These are phyloP conservation scores for Pachyramphus minor DNA, from an alignment of 2,113 vertebrate genomes.

Conservation along the genomic window DNA sequence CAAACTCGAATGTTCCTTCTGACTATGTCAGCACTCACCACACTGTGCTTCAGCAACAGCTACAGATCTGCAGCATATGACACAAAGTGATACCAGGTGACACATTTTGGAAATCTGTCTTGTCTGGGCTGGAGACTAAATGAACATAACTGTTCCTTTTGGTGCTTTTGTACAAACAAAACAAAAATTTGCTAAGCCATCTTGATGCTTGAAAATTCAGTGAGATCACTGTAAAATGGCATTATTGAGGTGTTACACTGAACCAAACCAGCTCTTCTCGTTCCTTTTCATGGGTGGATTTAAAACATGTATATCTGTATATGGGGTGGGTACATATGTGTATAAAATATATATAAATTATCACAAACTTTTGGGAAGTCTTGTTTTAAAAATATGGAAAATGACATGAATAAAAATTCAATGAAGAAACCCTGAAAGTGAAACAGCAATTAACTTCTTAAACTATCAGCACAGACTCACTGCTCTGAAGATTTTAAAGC, in stretches of 20 bases:
- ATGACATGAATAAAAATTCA: background rate
- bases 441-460: background rate
- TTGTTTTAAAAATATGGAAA: background rate
- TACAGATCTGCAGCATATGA: background rate
- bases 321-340: too few relatives aligned
- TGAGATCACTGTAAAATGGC: background rate
- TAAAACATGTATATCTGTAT: rapidly evolving
- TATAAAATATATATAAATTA: background rate
- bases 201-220: background rate
- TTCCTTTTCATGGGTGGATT: background rate
- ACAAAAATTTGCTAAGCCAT: background rate
- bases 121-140: background rate
- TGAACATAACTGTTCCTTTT: background rate
- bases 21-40: background rate
- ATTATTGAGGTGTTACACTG: rapidly evolving
- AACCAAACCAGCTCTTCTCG: background rate
- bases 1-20: background rate
- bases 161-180: background rate
- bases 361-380: background rate
- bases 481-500: background rate
- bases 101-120: background rate
- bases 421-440: background rate
- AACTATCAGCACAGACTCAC: background rate
- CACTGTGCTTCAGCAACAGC: background rate
- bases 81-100: background rate